Conservation (phyloP, 2,888 invertebrate genomes). For the Sinohyriopsis cumingii region DNA sequence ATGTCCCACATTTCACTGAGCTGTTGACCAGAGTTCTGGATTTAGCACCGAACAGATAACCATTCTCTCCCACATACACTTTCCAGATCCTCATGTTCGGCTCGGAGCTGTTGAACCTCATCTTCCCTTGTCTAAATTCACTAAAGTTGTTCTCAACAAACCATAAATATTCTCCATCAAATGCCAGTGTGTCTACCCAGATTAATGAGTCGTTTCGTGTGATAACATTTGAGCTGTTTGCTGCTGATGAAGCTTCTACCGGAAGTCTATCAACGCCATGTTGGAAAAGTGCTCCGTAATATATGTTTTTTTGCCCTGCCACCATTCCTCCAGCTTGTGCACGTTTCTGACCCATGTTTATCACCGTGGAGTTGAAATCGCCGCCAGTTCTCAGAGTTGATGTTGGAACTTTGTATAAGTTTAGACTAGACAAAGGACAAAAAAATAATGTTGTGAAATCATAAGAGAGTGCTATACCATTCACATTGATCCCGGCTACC, state of each 20-base stretch:
- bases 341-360: conserved; percentile 20
- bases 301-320: conserved; percentile 17
- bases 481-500: background rate
- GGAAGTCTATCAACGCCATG: conserved; percentile 20
- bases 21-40: conserved; percentile 1
- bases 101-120: conserved; percentile 19
- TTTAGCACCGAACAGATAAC: conserved; percentile 24
- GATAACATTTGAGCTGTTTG: conserved; percentile 7
- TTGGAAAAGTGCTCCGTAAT: conserved; percentile 25
- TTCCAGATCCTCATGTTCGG: conserved; percentile 33
- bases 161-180: conserved; percentile 35
- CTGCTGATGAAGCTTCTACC: conserved; percentile 1
- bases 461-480: conserved; percentile 37
- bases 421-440: conserved; percentile 18
- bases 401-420: conserved; percentile 31
- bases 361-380: conserved; percentile 13
- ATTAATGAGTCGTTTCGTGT: conserved; percentile 12
- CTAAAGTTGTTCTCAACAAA: conserved; percentile 30
- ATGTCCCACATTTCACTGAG: too few relatives aligned
- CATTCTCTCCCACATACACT: conserved; percentile 18
- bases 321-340: conserved; percentile 37
- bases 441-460: conserved; percentile 29
- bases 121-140: conserved; percentile 11
- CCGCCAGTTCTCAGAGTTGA: conserved; percentile 8
- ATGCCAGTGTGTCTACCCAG: conserved; percentile 35